phyloP scores from a whole-genome alignment of 37 sponge, comb jelly and placozoan genomes.

The Dysidea cf. avara region DNA sequence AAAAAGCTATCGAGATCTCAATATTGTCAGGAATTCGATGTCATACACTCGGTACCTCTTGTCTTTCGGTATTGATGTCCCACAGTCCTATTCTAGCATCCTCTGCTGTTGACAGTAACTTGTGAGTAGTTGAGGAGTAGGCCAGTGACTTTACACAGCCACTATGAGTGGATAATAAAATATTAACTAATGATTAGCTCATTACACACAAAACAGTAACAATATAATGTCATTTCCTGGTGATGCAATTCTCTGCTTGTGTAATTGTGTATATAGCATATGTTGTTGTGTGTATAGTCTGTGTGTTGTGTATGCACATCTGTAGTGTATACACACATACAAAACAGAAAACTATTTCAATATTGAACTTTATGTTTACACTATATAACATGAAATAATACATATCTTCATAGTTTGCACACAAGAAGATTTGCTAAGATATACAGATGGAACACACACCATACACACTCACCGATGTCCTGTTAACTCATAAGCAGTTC shows the following conservation, averaged over 20 bases:
- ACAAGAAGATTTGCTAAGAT: not conserved
- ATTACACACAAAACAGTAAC: too few species aligned
- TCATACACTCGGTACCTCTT: too few species aligned
- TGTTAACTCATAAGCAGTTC: constrained; percentile 92
- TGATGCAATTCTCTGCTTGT: too few species aligned
- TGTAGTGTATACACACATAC: constrained; percentile 7
- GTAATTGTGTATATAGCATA: too few species aligned
- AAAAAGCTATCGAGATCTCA: too few species aligned
- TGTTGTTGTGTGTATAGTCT: too few species aligned
- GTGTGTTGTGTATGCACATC: not conserved
- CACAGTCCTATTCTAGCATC: constrained; percentile 82
- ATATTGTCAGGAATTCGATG: too few species aligned
- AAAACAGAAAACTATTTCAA: not conserved
- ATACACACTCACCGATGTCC: constrained; percentile 78
- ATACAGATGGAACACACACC: not conserved
- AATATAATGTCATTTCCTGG: too few species aligned
- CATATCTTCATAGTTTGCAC: not conserved
- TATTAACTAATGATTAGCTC: too few species aligned
- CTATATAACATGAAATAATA: too few species aligned
- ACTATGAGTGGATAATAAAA: constrained; percentile 29
- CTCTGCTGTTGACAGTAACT: constrained; percentile 58
- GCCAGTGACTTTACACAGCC: constrained; percentile 56
- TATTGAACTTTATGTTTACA: too few species aligned
- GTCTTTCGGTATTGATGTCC: constrained; percentile 77
- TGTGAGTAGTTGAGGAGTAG: constrained; percentile 52